Conservation (phyloP, 64 coral and sea anemone species). For the Montipora cactus region DNA sequence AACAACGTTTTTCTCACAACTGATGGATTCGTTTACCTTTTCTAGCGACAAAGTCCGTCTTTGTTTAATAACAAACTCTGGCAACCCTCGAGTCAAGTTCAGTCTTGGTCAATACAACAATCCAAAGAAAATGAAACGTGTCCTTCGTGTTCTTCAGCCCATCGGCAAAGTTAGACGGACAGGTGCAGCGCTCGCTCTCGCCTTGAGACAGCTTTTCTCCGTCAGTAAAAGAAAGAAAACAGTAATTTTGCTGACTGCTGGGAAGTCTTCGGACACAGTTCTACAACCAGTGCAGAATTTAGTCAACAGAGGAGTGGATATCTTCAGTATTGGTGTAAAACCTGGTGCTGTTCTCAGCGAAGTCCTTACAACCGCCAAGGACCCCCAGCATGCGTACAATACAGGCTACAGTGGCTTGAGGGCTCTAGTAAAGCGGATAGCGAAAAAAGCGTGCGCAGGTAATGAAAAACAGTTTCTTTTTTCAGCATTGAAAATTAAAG, state of each 20-base stretch:
- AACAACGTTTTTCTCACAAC: not conserved
- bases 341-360: constrained; percentile 20
- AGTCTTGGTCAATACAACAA: constrained; percentile 40
- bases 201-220: not conserved
- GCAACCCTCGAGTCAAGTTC: constrained; percentile 3
- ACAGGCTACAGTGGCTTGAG: constrained; percentile 1
- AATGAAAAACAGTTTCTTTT: not conserved
- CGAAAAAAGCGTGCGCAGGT: constrained; percentile 51
- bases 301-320: constrained; percentile 33
- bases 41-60: constrained; percentile 15
- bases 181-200: not conserved
- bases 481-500: not conserved
- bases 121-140: constrained; percentile 3
- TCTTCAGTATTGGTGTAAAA: constrained; percentile 48
- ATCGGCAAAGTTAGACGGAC: not conserved
- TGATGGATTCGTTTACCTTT: constrained; percentile 32
- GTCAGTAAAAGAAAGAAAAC: constrained; percentile 41
- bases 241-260: not conserved
- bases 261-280: constrained; percentile 26
- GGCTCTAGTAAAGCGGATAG: constrained; percentile 16
- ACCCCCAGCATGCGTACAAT: constrained; percentile 58
- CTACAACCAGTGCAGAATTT: constrained; percentile 40
- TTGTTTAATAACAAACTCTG: constrained; percentile 10
- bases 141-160: not conserved
- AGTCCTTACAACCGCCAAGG: constrained; percentile 57